Base-by-base conservation (phyloP, 2,888 invertebrate species). In the Orgyia antiqua region DNA sequence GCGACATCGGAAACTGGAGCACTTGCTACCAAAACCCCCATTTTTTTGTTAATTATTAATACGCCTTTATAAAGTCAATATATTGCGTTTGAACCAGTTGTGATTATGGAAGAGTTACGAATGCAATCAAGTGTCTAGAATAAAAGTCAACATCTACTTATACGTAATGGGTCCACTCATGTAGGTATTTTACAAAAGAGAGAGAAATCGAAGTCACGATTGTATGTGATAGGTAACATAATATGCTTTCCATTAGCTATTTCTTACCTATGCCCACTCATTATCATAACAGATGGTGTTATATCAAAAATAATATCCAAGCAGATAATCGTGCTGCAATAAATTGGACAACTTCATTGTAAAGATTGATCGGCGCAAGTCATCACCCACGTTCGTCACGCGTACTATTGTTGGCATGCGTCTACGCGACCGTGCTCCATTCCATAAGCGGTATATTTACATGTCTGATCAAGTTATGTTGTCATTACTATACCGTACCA, bases 1-100 rank as follows among this genome's bases (percentile, higher is more conserved):
- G 68, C 79, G 72, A 72, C 78, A 78, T 64, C 71, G 60, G 60
- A 57, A 80, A 72, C 77, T 79, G 52, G 80, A 78, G 72, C 78
- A 74, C 61, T 72, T 59, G 68, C 70, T 72, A 68, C 71, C 61
- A 59, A 70, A 68, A 66, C 62, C 41, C 51, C 56, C 36, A 36
- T 53, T 57, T 74, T 68, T 71, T 61, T 64, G 62, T 61, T 64
- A 70, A 74, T 70, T 66, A 69, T 66, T 62, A 58, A 58, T 57
- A 50, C 58, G 53, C 57, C 51, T 58, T 66, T 69, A 67, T 67
- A 57, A 45, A 53, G 51, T 36, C 49, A 54, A 56, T 45, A 50
- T 51, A 51, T 59, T 58, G 55, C 60, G 58, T 42, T 53, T 45
- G 44, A 53, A 56, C 51, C 53, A 48, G 61, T 54, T 51, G n/a